Conservation (phyloP, 2,888 invertebrate genomes). For the Perizoma flavofasciatum region DNA sequence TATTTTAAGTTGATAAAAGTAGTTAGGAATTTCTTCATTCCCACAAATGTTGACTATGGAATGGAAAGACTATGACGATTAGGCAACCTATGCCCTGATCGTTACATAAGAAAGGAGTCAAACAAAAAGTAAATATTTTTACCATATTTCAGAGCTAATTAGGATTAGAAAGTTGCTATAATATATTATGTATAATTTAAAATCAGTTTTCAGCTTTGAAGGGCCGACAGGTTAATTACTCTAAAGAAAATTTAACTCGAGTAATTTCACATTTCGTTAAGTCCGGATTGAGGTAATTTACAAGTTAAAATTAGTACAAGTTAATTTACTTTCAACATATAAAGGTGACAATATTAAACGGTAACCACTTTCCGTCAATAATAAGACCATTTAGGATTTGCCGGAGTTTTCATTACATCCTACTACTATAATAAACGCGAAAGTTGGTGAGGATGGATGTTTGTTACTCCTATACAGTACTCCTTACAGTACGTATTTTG, state of each 20-base stretch:
- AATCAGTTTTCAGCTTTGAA: constrained; percentile 32
- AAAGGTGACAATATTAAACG: constrained; percentile 17
- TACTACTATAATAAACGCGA: too few relatives aligned
- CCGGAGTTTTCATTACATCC: too few relatives aligned
- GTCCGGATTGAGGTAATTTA: constrained; percentile 41
- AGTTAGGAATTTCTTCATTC: too few relatives aligned
- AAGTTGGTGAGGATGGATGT: too few relatives aligned
- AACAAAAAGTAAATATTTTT: constrained; percentile 8
- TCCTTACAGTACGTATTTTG: too few relatives aligned
- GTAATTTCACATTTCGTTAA: constrained; percentile 43
- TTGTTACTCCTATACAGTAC: too few relatives aligned
- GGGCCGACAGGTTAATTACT: constrained; percentile 41
- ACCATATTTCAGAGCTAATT: constrained; percentile 17
- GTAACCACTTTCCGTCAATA: neutral
- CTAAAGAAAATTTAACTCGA: constrained; percentile 38
- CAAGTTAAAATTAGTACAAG: constrained; percentile 27
- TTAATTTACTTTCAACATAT: constrained; percentile 21
- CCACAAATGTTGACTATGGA: too few relatives aligned
- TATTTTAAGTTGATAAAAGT: too few relatives aligned
- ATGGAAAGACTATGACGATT: too few relatives aligned
- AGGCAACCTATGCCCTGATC: too few relatives aligned
- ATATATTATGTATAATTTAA: constrained; percentile 20
- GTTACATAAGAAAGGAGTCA: neutral
- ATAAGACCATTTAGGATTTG: too few relatives aligned
- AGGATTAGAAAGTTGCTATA: constrained; percentile 27